phyloP scores from a whole-genome alignment of 2,888 invertebrate genomes.

The Chymomyza amoena region DNA sequence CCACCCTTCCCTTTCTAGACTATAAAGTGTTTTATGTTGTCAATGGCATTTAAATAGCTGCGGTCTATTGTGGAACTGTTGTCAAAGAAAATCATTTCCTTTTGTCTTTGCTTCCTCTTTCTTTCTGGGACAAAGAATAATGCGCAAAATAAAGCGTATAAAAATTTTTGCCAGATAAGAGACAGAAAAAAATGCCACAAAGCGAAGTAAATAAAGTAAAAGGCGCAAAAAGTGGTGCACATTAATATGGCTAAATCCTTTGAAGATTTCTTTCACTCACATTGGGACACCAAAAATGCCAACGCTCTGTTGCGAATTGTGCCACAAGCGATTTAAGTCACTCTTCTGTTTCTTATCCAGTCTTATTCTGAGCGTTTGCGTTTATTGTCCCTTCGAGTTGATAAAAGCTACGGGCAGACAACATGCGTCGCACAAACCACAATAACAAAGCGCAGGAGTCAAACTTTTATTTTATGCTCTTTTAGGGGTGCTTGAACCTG shows the following conservation, averaged over 20 bases:
- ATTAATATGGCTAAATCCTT: neutral
- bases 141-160: neutral
- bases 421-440: slow-evolving; percentile 32
- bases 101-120: neutral
- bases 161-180: neutral
- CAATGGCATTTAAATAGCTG: neutral
- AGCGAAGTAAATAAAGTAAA: neutral
- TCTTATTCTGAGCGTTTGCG: slow-evolving; percentile 13
- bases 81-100: neutral
- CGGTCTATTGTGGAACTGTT: too few species aligned
- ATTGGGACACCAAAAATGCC: neutral
- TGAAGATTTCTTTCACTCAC: neutral
- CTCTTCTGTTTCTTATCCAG: neutral
- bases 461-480: neutral
- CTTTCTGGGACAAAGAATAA: slow-evolving; percentile 20
- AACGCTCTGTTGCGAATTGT: neutral
- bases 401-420: slow-evolving; percentile 23
- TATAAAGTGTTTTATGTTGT: too few species aligned
- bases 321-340: neutral
- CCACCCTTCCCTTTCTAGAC: neutral
- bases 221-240: neutral
- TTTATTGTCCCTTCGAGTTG: slow-evolving; percentile 35
- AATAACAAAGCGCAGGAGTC: slow-evolving; percentile 12
- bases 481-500: slow-evolving; percentile 1
- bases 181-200: neutral